A percentile compares a stretch with the other conserved stretches of the same genome.
phyloP scores from a whole-genome alignment of 2,113 vertebrate genomes.

The Lynx canadensis region DNA sequence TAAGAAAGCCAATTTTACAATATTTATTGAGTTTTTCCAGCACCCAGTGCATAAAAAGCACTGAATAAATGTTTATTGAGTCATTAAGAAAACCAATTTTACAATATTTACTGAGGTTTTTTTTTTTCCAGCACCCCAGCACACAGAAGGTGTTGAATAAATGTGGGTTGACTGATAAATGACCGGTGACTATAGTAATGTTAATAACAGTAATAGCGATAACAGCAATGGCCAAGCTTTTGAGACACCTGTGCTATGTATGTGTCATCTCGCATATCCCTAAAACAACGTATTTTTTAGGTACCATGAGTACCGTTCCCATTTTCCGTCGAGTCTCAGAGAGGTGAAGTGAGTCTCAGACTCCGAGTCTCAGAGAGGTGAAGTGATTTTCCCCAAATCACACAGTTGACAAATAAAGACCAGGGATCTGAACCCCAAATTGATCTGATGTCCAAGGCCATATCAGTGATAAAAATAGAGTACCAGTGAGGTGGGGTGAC shows the following conservation, averaged over 20 bases:
- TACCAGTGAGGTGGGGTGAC: constrained; percentile 46
- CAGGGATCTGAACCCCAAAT: constrained; percentile 8
- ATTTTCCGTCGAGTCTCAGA: not conserved
- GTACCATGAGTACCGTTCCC: not conserved
- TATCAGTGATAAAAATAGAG: constrained; percentile 51
- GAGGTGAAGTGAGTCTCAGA: not conserved
- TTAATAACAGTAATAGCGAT: not conserved
- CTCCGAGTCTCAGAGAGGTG: not conserved
- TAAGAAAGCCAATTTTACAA: constrained; percentile 37
- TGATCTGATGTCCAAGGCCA: constrained; percentile 22
- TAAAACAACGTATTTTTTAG: not conserved
- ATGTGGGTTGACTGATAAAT: not conserved
- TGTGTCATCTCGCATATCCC: too few relatives aligned
- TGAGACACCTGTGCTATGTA: not conserved
- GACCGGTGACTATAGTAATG: not conserved
- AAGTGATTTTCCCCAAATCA: not conserved
- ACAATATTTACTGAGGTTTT: constrained; percentile 7
- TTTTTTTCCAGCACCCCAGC: not conserved
- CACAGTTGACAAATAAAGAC: constrained; percentile 1
- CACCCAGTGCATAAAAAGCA: not conserved
- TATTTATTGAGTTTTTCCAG: constrained; percentile 41
- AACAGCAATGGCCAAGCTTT: not conserved
- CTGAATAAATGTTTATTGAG: constrained; percentile 28
- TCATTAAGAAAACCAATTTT: constrained; percentile 46
- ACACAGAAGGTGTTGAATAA: not conserved